These are phyloP conservation scores for Vultur gryphus DNA, from an alignment of 2,797 vertebrate species.

Conservation along the genomic window DNA sequence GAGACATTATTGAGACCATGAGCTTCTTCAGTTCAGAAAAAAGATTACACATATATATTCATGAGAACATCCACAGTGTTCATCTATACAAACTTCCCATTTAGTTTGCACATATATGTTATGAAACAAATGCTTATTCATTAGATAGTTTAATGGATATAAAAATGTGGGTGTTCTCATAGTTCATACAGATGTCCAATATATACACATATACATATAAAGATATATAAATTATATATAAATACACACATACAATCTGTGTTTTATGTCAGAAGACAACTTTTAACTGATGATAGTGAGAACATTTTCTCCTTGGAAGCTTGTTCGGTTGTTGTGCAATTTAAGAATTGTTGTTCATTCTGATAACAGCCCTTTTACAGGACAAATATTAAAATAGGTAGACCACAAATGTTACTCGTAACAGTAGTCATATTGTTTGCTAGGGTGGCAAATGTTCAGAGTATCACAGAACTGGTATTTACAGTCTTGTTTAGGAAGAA, in stretches of 20 bases:
- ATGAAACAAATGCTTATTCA: background rate
- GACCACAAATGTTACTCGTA: background rate
- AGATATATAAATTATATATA: constrained; percentile 19
- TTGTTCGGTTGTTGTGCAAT: background rate
- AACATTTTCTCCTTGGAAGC: background rate
- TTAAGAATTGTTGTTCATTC: background rate
- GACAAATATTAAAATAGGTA: background rate
- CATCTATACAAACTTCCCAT: background rate
- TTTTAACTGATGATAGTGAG: background rate
- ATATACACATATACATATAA: constrained; percentile 49
- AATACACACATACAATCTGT: constrained; percentile 42
- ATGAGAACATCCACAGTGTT: constrained; percentile 55
- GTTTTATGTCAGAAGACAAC: constrained; percentile 7
- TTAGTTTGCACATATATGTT: background rate
- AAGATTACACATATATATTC: constrained; percentile 23
- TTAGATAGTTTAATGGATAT: background rate
- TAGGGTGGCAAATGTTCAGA: background rate
- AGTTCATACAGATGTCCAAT: constrained; percentile 35
- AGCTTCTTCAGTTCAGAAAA: constrained; percentile 4
- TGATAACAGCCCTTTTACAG: background rate
- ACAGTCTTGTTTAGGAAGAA: background rate
- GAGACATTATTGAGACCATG: constrained; percentile 16
- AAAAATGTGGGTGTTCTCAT: constrained; percentile 56
- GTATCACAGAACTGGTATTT: background rate
- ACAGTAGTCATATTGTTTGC: background rate